phyloP scores from a whole-genome alignment of 2,888 invertebrate species.

The Melanargia galathea region DNA sequence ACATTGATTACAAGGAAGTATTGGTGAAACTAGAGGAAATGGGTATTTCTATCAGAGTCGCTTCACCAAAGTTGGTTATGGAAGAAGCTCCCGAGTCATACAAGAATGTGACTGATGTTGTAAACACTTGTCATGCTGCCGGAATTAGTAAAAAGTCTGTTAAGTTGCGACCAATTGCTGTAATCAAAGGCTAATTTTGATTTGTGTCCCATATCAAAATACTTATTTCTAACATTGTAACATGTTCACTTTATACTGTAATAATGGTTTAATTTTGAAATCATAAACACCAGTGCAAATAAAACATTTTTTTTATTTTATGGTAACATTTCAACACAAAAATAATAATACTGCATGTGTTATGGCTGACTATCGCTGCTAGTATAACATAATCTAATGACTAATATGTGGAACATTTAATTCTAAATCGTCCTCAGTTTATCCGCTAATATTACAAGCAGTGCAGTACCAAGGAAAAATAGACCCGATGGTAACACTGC shows the following conservation, averaged over 20 bases:
- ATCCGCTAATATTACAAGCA: constrained; percentile 74
- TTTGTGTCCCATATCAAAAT: constrained; percentile 1
- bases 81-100: constrained; percentile 99
- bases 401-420: constrained; percentile 35
- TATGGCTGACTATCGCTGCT: constrained; percentile 53
- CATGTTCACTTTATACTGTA: constrained; percentile 11
- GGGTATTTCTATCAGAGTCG: constrained; percentile 97
- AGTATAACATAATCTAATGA: constrained; percentile 48
- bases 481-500: constrained; percentile 70
- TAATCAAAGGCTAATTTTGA: constrained; percentile 91
- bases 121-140: constrained; percentile 98
- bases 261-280: constrained; percentile 22
- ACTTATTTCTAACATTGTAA: background rate
- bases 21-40: constrained; percentile 89
- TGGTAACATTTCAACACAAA: constrained; percentile 48
- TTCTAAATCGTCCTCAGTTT: constrained; percentile 67
- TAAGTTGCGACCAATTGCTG: constrained; percentile 98
- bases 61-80: constrained; percentile 99
- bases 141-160: constrained; percentile 98
- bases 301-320: constrained; percentile 43
- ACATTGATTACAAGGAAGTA: constrained; percentile 96
- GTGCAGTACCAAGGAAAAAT: constrained; percentile 75
- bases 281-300: constrained; percentile 13
- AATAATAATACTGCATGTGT: constrained; percentile 65
- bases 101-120: constrained; percentile 99